Base-by-base conservation (phyloP, 1,140 invertebrate genomes). In the Augochlora pura region DNA sequence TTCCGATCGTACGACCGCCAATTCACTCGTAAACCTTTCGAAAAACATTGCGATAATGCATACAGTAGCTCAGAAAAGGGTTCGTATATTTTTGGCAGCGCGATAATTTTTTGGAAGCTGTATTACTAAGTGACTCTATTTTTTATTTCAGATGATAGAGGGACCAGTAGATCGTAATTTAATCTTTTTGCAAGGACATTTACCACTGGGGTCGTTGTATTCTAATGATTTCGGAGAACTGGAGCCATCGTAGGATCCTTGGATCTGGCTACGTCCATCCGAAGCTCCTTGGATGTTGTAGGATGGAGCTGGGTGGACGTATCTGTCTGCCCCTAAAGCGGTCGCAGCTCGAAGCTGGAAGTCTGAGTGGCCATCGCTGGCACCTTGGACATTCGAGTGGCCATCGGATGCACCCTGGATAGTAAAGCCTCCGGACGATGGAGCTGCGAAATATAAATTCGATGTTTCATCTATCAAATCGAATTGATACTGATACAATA, bases 191-290 rank as follows among this genome's bases (percentile, higher is more conserved):
- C n/a, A 4, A 32, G 32, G 49, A 18, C 6, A 10, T 25, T 74
- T 86, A 92, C 91, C 91, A 82, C 87, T 91, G 25, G 92, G 90
- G 83, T 93, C 91, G 72, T 90, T 84, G 70, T 93, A 92, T 25
- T 92, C 64, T n/a, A 93, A 84, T 18, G 91, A 85, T 74, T 90
- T 84, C 23, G 12, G 8, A 9, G 38, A 5, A 59, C 27, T 86
- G 85, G 52, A 88, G 3, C 67, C 72, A 65, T 91, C 87, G 23
- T 91, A 89, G 0, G 87, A 71, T 23, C 85, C 84, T 64, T 90
- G 88, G 59, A 89, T 86, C 21, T 90, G 86, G 14, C 74, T 80
- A 0, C 90, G 85, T 8, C 87, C 88, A 80, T 89, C 85, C 2
- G 87, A 62, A 1, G 88, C 74, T 14, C 89, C 88, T 77, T 92